Percentiles rank a stretch among this genome's conserved stretches.
Conservation (phyloP, 2,113 vertebrate genomes). For the Pterocles gutturalis region DNA sequence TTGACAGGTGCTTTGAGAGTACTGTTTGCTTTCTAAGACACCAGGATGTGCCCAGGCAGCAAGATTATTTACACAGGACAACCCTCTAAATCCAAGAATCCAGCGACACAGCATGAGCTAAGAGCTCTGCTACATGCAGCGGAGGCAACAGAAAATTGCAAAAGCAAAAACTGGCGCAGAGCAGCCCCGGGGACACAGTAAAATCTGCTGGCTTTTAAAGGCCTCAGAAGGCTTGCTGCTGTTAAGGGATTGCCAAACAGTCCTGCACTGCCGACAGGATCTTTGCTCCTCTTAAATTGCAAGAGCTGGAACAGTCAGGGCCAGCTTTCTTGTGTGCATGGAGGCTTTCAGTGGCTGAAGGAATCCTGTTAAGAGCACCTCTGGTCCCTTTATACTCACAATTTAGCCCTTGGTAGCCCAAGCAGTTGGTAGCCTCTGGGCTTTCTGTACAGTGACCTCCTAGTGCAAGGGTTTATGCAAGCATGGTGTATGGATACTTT, state of each 20-base stretch:
- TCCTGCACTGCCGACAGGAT: background rate
- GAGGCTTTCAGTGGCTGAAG: background rate
- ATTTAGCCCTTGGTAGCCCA: background rate
- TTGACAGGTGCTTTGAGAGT: background rate
- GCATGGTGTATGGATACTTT: background rate
- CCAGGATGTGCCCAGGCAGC: background rate
- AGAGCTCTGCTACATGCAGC: background rate
- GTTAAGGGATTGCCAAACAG: background rate
- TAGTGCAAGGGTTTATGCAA: background rate
- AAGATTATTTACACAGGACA: background rate
- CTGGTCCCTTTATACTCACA: background rate
- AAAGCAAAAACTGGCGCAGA: background rate
- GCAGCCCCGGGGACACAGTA: background rate
- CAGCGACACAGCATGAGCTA: background rate
- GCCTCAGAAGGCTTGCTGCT: background rate
- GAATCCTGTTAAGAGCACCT: background rate
- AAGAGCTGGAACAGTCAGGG: background rate
- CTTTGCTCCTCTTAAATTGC: background rate
- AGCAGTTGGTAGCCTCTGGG: background rate
- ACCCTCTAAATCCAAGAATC: background rate
- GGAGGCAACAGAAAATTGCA: background rate
- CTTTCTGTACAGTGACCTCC: background rate
- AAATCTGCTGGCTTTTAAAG: background rate
- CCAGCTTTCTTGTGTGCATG: background rate
- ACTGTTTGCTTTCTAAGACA: slow-evolving; percentile 32